These are phyloP conservation scores for Caenorhabditis briggsae DNA, from an alignment of 1,140 invertebrate genomes.

Conservation along the genomic window DNA sequence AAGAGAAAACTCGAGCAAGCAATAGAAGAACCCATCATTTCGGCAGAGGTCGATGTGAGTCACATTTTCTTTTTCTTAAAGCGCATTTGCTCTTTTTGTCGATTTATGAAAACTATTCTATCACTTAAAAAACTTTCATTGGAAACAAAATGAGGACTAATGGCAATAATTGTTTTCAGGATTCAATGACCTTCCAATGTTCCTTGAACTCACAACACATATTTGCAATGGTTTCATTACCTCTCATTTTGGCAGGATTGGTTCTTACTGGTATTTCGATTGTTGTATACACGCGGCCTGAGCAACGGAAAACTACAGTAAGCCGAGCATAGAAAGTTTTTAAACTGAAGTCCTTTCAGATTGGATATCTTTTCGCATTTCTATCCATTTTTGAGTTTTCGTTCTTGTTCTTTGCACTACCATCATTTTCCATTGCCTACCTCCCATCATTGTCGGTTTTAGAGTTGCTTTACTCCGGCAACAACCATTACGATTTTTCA, in stretches of 20 bases:
- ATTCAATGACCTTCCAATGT: background rate
- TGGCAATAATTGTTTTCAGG: too few relatives aligned
- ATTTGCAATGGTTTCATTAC: background rate
- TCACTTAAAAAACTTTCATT: too few relatives aligned
- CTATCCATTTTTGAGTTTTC: background rate
- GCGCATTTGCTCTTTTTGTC: too few relatives aligned
- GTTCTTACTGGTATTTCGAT: background rate
- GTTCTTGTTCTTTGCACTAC: background rate
- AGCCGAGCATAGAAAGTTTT: background rate
- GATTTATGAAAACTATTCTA: too few relatives aligned
- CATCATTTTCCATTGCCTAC: background rate
- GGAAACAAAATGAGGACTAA: too few relatives aligned
- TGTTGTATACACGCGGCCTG: background rate
- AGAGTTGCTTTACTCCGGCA: too few relatives aligned
- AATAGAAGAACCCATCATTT: background rate
- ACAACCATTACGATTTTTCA: background rate
- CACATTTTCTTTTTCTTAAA: too few relatives aligned
- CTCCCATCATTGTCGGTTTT: background rate
- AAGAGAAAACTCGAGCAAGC: background rate
- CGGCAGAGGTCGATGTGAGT: background rate
- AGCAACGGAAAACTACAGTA: slow-evolving; percentile 18
- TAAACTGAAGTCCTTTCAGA: background rate
- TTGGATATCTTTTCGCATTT: background rate
- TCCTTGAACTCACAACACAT: background rate
- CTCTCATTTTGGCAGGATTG: background rate